Evolutionary conservation across 2,113 vertebrate species (phyloP).

Genomic region (Scopus umbretta): DNA sequence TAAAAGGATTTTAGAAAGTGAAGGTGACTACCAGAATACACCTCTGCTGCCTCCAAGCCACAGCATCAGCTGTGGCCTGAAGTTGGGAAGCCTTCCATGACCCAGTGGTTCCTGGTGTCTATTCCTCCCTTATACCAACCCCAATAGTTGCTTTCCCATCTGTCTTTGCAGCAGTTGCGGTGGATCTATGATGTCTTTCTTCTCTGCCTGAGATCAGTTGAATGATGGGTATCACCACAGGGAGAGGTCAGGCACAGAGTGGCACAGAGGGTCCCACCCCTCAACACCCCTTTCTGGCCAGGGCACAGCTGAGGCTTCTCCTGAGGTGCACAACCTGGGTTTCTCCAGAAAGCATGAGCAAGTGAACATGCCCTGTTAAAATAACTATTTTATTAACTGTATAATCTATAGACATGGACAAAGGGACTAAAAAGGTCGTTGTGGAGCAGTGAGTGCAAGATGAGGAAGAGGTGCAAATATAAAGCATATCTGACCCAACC

Average conservation of each 20-base stretch:
- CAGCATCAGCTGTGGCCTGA: neutral
- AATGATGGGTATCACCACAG: no score
- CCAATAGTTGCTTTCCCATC: neutral
- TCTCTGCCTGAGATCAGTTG: neutral
- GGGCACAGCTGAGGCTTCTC: neutral
- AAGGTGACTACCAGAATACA: neutral
- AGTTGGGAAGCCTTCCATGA: neutral
- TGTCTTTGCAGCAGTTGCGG: neutral
- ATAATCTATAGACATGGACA: neutral
- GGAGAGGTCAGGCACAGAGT: neutral
- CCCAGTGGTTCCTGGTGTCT: neutral
- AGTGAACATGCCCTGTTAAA: neutral
- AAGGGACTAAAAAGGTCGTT: neutral
- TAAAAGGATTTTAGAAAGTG: neutral
- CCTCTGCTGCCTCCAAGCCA: neutral
- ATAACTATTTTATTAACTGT: neutral
- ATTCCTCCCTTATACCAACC: neutral
- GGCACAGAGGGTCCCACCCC: neutral
- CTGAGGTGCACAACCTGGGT: neutral
- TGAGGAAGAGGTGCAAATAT: neutral
- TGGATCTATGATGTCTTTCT: neutral
- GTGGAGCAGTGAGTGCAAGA: neutral
- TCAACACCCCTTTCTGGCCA: neutral
- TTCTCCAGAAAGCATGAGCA: neutral
- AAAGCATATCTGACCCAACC: neutral